Base-by-base conservation (phyloP, 1,140 invertebrate species). In the Neuroterus valhalla region DNA sequence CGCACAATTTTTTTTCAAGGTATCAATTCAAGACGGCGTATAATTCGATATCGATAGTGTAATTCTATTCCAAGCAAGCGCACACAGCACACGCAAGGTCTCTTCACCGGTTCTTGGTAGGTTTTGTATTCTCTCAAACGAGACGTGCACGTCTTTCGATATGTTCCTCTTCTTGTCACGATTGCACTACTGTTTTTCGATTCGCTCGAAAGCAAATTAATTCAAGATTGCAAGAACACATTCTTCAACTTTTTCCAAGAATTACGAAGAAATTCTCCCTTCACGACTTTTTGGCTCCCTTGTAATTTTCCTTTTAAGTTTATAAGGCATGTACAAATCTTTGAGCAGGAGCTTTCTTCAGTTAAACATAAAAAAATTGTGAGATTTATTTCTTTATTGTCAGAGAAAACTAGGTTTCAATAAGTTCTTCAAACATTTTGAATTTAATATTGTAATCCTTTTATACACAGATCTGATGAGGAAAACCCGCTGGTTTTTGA, bases 31-130 rank as follows among this genome's bases (percentile, higher is more conserved):
- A 88, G 89, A 87, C 85, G 78, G 82, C 88, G 87, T 87, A 90
- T 90, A 89, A 90, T 89, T 90, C 82, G 87, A 90, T 89, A 89
- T 89, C 86, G 88, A 89, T 89, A 86, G 78, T 78, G 87, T 88
- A 89, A 90, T 77, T 70, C 82, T 81, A 89, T 83, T 84, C 82
- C 68, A 66, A 81, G 74, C 70, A 78, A 79, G 83, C 83, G 85
- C 82, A 87, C 82, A 84, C 85, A 79, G 83, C 83, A 86, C 82
- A 87, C 82, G 85, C 85, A 87, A 86, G 85, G 84, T 81, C 82
- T 86, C 81, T 79, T 72, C 73, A 80, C 78, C 78, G 77, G 78
- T 82, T 80, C 78, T 76, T 76, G 26, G 26, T 71, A 50, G 52
- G 68, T 69, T 75, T 42, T 43, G 17, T 68, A 66, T 52, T 68